Evolutionary conservation across 2,888 invertebrate species (phyloP), one percentile per base, ranked within the genome.

Genomic region (Pandemis heparana): DNA sequence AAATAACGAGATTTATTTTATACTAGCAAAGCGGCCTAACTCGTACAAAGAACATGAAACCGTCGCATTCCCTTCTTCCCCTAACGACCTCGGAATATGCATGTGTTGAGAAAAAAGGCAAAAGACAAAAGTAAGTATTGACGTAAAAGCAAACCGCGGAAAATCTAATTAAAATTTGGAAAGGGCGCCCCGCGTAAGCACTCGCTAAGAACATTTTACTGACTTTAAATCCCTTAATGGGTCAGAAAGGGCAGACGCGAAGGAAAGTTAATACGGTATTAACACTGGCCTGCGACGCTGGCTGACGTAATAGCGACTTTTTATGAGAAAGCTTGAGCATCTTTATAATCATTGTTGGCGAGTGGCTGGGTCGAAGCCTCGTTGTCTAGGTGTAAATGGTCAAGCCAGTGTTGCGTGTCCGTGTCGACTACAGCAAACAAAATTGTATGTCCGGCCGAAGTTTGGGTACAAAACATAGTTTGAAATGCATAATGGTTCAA

Each of bases 201-300:
- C 46, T 63, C 23, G 46, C 63, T 46, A 46, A 63, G 63, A 63
- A 63, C 63, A 46, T 46, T 46, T 46, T 63, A 23, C 63, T 12
- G 63, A 63, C 63, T 63, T 63, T 63, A 63, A 63, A 63, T 63
- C 63, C 46, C 32, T 63, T 46, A 63, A 63, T 63, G 46, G 63
- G 63, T 46, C 46, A 63, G 16, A 46, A 63, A 63, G 63, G 63
- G 63, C 62, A 41, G 43, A 43, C 32, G 43, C n/a, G 63, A 14
- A 46, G 63, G 46, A 63, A 63, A 63, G 63, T 63, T 63, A 46
- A 63, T 63, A 63, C 63, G 46, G 63, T 8, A 63, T 63, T 63
- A 63, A 56, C 56, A 23, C 56, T 46, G 46, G 18, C 14, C 46
- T 41, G 12, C 18, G 41, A 63, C 46, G 41, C 14, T 23, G 62